Evolutionary conservation across 2,113 vertebrate species (phyloP).

Genomic region (Tachysurus vachellii): DNA sequence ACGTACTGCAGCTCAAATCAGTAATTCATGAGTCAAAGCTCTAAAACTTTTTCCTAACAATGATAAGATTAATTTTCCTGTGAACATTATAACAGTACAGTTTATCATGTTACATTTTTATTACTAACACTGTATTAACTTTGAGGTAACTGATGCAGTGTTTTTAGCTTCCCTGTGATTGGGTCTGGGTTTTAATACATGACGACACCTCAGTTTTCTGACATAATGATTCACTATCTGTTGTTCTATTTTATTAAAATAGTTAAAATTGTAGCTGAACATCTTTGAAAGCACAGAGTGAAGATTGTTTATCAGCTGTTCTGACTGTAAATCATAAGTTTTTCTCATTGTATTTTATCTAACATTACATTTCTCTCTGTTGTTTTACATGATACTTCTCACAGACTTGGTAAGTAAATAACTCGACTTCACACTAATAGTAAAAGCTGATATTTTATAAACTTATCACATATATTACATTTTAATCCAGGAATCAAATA

Average conservation of each 20-base stretch:
- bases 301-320: background rate
- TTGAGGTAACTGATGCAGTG: no score
- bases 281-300: constrained; percentile 2
- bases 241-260: background rate
- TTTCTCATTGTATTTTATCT: background rate
- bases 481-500: background rate
- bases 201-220: no score
- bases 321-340: background rate
- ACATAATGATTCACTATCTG: constrained; percentile 13
- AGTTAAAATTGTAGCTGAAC: background rate
- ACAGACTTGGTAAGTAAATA: background rate
- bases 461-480: background rate
- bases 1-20: no score
- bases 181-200: no score
- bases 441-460: background rate
- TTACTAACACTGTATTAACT: no score
- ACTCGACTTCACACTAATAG: background rate
- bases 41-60: no score
- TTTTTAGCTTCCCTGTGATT: no score
- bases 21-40: no score
- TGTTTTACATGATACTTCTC: background rate
- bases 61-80: no score
- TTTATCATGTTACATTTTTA: no score
- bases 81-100: no score
- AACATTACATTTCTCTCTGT: constrained; percentile 16